Base-by-base conservation (phyloP, 2,113 vertebrate genomes). In the Camelus dromedarius region DNA sequence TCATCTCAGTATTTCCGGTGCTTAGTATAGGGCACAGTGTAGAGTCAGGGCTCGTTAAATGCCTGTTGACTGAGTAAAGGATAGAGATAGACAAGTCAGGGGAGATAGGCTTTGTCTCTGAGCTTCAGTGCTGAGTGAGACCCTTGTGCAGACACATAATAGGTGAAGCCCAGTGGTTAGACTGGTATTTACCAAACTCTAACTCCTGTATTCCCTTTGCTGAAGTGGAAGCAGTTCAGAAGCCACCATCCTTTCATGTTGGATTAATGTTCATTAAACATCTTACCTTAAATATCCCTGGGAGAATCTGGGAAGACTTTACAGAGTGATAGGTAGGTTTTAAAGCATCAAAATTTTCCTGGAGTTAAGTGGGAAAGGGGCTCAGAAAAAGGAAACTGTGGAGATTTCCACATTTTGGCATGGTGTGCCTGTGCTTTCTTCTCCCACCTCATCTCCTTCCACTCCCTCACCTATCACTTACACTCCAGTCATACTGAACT, bases 301-400 rank as follows among this genome's bases (percentile, higher is more conserved):
- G 16, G 60, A 88, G 22, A 58, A 64, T 80, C 58, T 91, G 24
- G 18, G 52, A 86, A 85, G 73, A 54, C 86, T 54, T 86, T 70
- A 56, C 14, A 50, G 18, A 84, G 8, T 77, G 50, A 92, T 24
- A 42, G 28, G 46, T 24, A 64, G 58, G 66, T 75, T 89, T 85
- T 69, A 90, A 83, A 95, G 73, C 66, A 50, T 76, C 88, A 92
- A 66, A 58, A 48, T 54, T 56, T 82, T 70, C 46, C 75, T 80
- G 48, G 30, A 64, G 84, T 81, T 89, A 30, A n/a, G 1, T 18
- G 22, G 48, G 9, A 81, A 90, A 76, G 32, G 1, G 28, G 10
- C n/a, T 93, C 26, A 83, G 62, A 76, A 69, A n/a, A 93, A 69
- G 26, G 18, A 30, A 62, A 77, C 5, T 32, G 6, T 32, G 20